Base-by-base conservation (phyloP, 2,797 vertebrate genomes). In the Anabacerthia variegaticeps region DNA sequence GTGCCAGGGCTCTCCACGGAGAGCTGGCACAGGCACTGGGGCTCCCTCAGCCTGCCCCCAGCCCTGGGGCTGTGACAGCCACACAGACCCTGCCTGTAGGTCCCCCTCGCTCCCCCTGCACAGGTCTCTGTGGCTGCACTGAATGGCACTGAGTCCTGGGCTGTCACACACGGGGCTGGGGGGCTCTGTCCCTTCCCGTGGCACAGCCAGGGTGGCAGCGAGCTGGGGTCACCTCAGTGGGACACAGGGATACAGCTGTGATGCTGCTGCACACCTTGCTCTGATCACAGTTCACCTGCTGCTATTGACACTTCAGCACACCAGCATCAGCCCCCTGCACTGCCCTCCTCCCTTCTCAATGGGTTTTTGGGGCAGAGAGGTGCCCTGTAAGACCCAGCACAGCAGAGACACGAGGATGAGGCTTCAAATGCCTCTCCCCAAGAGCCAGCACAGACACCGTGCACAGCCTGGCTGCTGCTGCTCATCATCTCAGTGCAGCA, bases 151-250 rank as follows among this genome's bases (percentile, higher is more conserved):
- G 52, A 36, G 34, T 4, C 30, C 79, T 6, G 0, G 12, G 27
- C 41, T 56, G 62, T 16, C 85, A 43, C 59, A 41, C 18, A 21
- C 28, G 13, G 75, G n/a, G 21, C 17, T 27, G 27, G 18, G 0
- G 37, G 24, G 62, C 75, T 78, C 59, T 24, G 68, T 36, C 88
- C 39, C 93, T 62, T 37, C 3, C 0, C 14, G 49, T 39, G 1
- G 4, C 76, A 10, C 44, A 6, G 43, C 0, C 0, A 8, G 23
- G 76, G 51, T 15, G 56, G 48, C 34, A 77, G 17, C 0, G 19
- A 88, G 72, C 82, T 74, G 82, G 82, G n/a, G 46, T 46, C 68
- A 54, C 75, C 71, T 77, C 14, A 18, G 61, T 1, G 0, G 61
- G 59, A 67, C 49, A 30, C 39, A 26, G 55, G 71, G 30, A 3